These are phyloP conservation scores for Trididemnum nubilum DNA, from an alignment of 23 tunicate species.

Conservation along the genomic window DNA sequence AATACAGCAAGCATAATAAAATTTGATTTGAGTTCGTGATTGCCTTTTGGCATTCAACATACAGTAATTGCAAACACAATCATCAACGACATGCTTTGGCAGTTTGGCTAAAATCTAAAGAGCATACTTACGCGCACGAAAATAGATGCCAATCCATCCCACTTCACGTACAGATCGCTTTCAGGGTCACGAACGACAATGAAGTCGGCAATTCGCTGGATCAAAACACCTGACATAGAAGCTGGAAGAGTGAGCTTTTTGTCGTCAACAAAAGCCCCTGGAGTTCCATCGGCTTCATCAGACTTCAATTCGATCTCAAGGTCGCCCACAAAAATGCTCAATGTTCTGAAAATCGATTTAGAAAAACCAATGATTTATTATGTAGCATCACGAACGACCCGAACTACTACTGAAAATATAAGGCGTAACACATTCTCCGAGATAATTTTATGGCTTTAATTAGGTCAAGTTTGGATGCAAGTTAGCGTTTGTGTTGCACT, in stretches of 20 bases:
- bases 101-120: no score
- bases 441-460: no score
- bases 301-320: slow-evolving; percentile 71
- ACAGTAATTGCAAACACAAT: no score
- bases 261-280: slow-evolving; percentile 81
- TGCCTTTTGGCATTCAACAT: no score
- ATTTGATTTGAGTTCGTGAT: no score
- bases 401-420: no score
- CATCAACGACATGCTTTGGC: no score
- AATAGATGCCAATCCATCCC: slow-evolving; percentile 93
- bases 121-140: slow-evolving; percentile 65
- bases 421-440: no score
- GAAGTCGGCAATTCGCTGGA: slow-evolving; percentile 96
- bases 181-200: slow-evolving; percentile 95
- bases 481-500: no score
- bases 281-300: slow-evolving; percentile 62
- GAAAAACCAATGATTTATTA: no score
- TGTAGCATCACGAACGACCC: background rate
- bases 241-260: slow-evolving; percentile 74
- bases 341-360: slow-evolving; percentile 39
- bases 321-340: slow-evolving; percentile 80
- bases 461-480: no score
- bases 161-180: slow-evolving; percentile 87
- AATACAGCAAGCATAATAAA: no score
- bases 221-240: slow-evolving; percentile 89